Evolutionary conservation across 2,797 vertebrate genomes (phyloP).

Genomic region (Triplophysa bombifrons): DNA sequence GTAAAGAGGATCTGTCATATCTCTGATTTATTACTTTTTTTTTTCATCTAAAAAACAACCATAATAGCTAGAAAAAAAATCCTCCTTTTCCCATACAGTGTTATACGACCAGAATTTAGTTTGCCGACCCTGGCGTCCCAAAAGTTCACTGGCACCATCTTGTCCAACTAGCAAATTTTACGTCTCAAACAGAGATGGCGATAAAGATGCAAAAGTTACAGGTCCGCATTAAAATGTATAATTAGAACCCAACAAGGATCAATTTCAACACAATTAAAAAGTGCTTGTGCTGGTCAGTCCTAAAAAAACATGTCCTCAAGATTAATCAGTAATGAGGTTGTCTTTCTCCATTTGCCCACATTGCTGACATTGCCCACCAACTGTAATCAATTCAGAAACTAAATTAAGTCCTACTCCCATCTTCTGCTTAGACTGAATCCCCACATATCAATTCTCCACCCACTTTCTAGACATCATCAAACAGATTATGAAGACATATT

Average conservation of each 20-base stretch:
- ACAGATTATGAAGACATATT: conserved; percentile 66
- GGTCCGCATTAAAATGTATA: background rate
- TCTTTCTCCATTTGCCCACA: conserved; percentile 14
- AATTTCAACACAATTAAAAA: background rate
- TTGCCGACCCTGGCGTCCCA: no score
- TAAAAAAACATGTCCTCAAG: background rate
- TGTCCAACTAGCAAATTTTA: no score
- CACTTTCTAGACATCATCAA: conserved; percentile 42
- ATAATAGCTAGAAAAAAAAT: no score
- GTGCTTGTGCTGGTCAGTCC: background rate
- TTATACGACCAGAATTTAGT: no score
- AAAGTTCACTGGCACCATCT: no score
- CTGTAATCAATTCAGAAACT: conserved; percentile 41
- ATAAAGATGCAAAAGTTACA: no score
- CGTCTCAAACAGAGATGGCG: no score
- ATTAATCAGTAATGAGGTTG: conserved; percentile 19
- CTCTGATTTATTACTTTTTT: no score
- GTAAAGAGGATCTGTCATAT: no score
- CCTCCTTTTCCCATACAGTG: no score
- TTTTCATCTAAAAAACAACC: no score
- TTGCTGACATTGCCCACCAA: conserved; percentile 17
- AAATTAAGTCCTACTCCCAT: conserved; percentile 35
- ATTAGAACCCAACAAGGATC: background rate
- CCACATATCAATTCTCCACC: conserved; percentile 40
- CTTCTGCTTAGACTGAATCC: conserved; percentile 43